Percentiles rank a stretch among this genome's conserved stretches.
These are phyloP conservation scores for Hypanus sabinus DNA, from an alignment of 2,113 vertebrate genomes.

Conservation along the genomic window DNA sequence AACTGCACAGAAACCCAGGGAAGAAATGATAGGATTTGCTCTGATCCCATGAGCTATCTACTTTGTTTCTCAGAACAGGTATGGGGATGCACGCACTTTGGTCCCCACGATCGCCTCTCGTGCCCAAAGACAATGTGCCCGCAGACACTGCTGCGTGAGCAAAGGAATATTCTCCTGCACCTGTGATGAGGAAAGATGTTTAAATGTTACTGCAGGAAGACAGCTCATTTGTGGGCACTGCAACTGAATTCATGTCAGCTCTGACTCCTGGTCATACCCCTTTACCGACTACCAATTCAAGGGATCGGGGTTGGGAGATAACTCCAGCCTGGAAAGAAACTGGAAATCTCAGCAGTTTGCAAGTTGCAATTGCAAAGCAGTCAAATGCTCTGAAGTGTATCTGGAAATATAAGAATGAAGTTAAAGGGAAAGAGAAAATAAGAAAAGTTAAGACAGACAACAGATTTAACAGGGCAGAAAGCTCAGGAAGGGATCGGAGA, in stretches of 20 bases:
- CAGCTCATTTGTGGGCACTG: background rate
- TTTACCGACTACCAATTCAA: background rate
- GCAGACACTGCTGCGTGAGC: background rate
- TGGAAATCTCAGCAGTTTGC: background rate
- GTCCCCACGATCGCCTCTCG: background rate
- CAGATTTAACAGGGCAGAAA: no score
- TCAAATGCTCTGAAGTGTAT: no score
- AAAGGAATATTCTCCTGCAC: background rate
- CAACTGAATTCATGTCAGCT: background rate
- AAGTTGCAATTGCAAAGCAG: rapidly evolving
- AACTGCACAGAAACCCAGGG: background rate
- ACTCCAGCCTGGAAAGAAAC: background rate
- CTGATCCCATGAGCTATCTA: background rate
- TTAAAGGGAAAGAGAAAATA: no score
- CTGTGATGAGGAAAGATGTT: no score
- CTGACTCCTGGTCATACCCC: background rate
- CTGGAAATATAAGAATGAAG: no score
- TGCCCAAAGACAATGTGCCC: no score
- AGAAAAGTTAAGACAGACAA: no score
- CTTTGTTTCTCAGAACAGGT: background rate
- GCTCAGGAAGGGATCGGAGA: no score
- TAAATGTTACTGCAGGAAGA: background rate
- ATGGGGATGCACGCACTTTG: background rate
- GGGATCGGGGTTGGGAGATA: background rate
- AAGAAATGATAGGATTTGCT: no score